Base-by-base conservation (phyloP, 1,140 invertebrate species). In the Notospermus geniculatus region DNA sequence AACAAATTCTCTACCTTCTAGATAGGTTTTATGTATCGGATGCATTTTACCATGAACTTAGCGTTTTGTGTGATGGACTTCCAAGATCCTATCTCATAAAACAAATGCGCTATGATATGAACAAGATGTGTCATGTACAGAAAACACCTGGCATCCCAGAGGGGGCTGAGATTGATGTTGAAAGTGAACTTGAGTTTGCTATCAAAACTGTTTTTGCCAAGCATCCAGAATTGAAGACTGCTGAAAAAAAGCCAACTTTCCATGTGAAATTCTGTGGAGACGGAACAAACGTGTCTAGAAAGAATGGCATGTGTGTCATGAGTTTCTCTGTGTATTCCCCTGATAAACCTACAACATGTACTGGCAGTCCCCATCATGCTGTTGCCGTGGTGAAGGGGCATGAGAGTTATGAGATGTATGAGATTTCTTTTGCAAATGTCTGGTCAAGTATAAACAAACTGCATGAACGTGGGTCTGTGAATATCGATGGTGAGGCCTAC, bases 1-100 rank as follows among this genome's bases (percentile, higher is more conserved):
- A 52, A n/a, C 46, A 52, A n/a, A n/a, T 52, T 52, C n/a, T 52
- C 4, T 52, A 52, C 46, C 46, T 52, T 52, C n/a, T 52, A 27
- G 46, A 52, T 52, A 5, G 46, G 46, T 52, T 52, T 52, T 52
- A 52, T 27, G 46, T 52, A 9, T 52, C 46, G 9, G 46, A 52
- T 27, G 46, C 19, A 4, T 52, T 19, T 52, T 52, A 52, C n/a
- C 46, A 52, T n/a, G 46, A 52, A 27, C 5, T 52, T 4, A 22
- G 5, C n/a, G 5, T 52, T 4, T 4, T 52, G 4, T 5, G 46
- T 52, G 46, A 52, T 27, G 46, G 46, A 7, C 19, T 52, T 52
- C 46, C 46, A 5, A 52, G 25, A n/a, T 52, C 46, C 4, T 52
- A 52, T 27, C n/a, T 52, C 5, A n/a, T 52, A 22, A 52, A 52